phyloP scores from a whole-genome alignment of 2,888 invertebrate species.

The Troides oblongomaculatus region DNA sequence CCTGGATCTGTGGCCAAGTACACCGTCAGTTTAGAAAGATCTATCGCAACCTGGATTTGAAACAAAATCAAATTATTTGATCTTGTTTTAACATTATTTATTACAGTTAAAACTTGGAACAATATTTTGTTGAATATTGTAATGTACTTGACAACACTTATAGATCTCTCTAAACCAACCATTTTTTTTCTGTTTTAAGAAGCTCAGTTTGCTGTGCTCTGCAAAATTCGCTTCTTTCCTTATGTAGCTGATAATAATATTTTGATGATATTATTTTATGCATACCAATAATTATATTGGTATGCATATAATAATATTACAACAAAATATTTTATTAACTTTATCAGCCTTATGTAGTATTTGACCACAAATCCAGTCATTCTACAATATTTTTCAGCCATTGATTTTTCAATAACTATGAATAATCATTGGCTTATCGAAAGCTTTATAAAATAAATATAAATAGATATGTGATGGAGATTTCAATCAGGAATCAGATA shows the following conservation, averaged over 20 bases:
- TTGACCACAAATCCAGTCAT: slow-evolving; percentile 55
- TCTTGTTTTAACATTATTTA: slow-evolving; percentile 19
- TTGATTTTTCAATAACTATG: slow-evolving; percentile 61
- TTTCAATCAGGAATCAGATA: no score
- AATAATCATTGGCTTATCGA: slow-evolving; percentile 64
- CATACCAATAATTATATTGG: slow-evolving; percentile 3
- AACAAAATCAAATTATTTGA: slow-evolving; percentile 56
- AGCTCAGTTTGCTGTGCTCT: slow-evolving; percentile 43
- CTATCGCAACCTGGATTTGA: slow-evolving; percentile 57
- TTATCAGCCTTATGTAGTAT: slow-evolving; percentile 1
- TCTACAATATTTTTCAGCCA: slow-evolving; percentile 49
- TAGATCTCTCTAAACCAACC: slow-evolving; percentile 38
- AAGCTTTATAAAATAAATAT: slow-evolving; percentile 23
- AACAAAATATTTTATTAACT: slow-evolving; percentile 19
- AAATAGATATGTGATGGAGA: no score
- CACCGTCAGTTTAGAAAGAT: slow-evolving; percentile 47
- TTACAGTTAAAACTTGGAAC: no score
- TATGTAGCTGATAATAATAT: slow-evolving; percentile 8
- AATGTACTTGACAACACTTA: no score
- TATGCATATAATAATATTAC: slow-evolving; percentile 29
- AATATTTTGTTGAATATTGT: no score
- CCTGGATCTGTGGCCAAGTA: slow-evolving; percentile 60
- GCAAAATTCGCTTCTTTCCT: slow-evolving; percentile 48
- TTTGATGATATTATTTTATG: slow-evolving; percentile 7
- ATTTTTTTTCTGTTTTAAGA: slow-evolving; percentile 33